Evolutionary conservation across 2,113 vertebrate genomes (phyloP), one percentile per base, ranked within the genome.

Genomic region (Choloepus hoffmanni): DNA sequence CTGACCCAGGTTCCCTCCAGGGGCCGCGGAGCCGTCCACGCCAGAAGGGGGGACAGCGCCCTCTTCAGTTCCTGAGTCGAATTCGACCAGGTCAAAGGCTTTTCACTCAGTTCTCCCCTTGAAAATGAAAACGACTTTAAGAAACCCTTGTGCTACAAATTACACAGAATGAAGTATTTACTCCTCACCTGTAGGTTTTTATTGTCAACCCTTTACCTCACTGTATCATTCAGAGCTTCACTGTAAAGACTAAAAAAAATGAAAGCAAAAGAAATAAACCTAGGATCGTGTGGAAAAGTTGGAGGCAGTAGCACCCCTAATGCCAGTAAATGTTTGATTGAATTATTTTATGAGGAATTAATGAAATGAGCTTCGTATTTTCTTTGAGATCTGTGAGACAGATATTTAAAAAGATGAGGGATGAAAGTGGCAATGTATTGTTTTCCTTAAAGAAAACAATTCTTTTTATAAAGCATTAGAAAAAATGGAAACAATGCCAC

Each of bases 31-130:
- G 85, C 94, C 83, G 53, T 68, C 78, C 36, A 53, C 97, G 95
- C 81, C 76, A 15, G 53, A 81, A 98, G 98, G 97, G 98, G 98
- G 98, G 98, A 99, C 97, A 98, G 98, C 98, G 98, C 98, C 98
- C 98, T 98, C 99, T 99, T 99, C 98, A 99, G 99, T 98, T 96
- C 62, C 97, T 82, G 5, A 5, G 90, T 77, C 74, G 90, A 81
- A 96, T 68, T 45, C 43, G 67, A 90, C 8, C 19, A 48, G 43
- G 73, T 45, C 70, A 85, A 76, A 48, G 60, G 33, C 53, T 89
- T 58, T 94, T 62, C 86, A 58, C 21, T 78, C 3, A 30, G 2
- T 48, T 83, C 81, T 43, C 83, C 48, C 67, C 70, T 94, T 67
- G 12, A 76, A 95, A 94, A 82, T 55, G 40, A 88, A 89, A 95